Conservation (phyloP, 92 coral and sea anemone species). For the Epizoanthus scotinus region DNA sequence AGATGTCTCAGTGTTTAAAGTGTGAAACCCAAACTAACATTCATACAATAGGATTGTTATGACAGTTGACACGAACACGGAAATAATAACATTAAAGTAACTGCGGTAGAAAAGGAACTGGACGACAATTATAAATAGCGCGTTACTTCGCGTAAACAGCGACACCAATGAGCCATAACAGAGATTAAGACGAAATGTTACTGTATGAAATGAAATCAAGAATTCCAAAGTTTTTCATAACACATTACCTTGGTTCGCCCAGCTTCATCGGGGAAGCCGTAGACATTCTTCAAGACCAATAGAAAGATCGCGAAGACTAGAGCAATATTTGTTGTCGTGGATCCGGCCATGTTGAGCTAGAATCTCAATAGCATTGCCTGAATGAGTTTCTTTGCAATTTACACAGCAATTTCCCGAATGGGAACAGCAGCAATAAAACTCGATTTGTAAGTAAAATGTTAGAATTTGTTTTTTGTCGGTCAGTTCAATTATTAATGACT, state of each 20-base stretch:
- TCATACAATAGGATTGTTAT: background rate
- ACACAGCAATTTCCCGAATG: background rate
- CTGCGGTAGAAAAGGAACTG: background rate
- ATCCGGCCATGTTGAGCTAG: background rate
- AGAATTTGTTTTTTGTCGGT: background rate
- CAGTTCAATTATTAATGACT: constrained; percentile 16
- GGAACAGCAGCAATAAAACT: background rate
- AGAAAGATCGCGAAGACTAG: background rate
- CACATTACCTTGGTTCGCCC: constrained; percentile 28
- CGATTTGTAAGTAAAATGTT: constrained; percentile 1
- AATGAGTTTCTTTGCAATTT: background rate
- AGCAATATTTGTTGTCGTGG: background rate
- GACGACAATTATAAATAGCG: background rate
- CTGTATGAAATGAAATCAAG: too few species aligned
- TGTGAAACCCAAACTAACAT: background rate
- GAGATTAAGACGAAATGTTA: too few species aligned
- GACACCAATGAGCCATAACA: too few species aligned
- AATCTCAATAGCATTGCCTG: constrained; percentile 2
- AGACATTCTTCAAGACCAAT: background rate
- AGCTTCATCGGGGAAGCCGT: constrained; percentile 12
- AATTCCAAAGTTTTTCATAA: background rate
- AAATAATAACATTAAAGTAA: background rate
- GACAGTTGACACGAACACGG: background rate
- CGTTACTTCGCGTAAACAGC: too few species aligned
- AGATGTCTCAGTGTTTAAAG: background rate